A percentile compares a stretch with the other conserved stretches of the same genome.
Evolutionary conservation across 2,113 vertebrate genomes (phyloP).

Genomic region (Apeltes quadracus): DNA sequence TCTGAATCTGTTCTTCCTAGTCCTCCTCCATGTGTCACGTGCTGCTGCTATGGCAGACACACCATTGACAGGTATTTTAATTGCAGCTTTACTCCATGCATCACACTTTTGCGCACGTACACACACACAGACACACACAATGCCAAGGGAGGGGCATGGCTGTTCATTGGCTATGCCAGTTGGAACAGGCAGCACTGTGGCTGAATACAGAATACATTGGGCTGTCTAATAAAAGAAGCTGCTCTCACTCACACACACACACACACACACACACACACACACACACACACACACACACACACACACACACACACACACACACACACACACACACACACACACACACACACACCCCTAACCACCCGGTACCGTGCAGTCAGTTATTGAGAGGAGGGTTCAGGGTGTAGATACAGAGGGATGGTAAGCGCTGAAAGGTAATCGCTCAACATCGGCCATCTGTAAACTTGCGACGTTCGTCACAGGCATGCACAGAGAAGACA

Average conservation of each 20-base stretch:
- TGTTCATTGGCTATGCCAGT: slow-evolving; percentile 70
- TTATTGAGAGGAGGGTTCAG: slow-evolving; percentile 61
- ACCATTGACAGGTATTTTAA: slow-evolving; percentile 70
- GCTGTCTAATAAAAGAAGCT: slow-evolving; percentile 50
- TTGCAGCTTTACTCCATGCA: slow-evolving; percentile 72
- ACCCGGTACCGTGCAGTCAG: slow-evolving; percentile 56
- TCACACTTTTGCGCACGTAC: slow-evolving; percentile 23
- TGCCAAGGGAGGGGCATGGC: slow-evolving; percentile 51
- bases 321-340: slow-evolving; percentile 21
- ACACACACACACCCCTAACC: slow-evolving; percentile 35
- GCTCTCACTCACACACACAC: slow-evolving; percentile 27
- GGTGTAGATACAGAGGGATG: slow-evolving; percentile 32
- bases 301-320: slow-evolving; percentile 12
- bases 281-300: slow-evolving; percentile 10
- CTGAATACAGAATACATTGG: slow-evolving; percentile 61
- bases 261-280: slow-evolving; percentile 24
- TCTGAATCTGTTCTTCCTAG: not conserved
- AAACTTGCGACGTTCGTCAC: slow-evolving; percentile 42
- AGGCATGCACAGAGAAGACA: not conserved
- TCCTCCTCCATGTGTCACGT: not conserved
- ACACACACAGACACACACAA: slow-evolving; percentile 10
- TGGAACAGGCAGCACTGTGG: slow-evolving; percentile 32
- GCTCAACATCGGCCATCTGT: slow-evolving; percentile 50
- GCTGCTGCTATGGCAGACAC: slow-evolving; percentile 52
- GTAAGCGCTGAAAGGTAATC: slow-evolving; percentile 43